Evolutionary conservation across 2,888 invertebrate genomes (phyloP).

Genomic region (Linnaemya tessellans): DNA sequence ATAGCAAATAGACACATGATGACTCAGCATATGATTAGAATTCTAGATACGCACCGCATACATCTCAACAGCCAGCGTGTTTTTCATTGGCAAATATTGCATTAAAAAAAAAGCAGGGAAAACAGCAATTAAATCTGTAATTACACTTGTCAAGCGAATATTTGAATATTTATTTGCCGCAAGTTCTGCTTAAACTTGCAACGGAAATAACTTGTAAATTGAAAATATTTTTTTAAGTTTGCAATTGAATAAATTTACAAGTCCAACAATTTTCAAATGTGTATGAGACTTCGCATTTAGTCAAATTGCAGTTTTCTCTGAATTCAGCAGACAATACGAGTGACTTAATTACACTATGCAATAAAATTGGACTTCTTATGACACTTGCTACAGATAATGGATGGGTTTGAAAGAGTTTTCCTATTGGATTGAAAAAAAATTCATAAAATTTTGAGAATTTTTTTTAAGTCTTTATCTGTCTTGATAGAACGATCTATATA

Average conservation of each 20-base stretch:
- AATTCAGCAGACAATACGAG: too few relatives aligned
- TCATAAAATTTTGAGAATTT: too few relatives aligned
- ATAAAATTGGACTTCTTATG: too few relatives aligned
- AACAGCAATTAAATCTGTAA: conserved; percentile 26
- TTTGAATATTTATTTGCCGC: background rate
- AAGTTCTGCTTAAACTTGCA: background rate
- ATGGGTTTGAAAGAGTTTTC: too few relatives aligned
- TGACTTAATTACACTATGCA: too few relatives aligned
- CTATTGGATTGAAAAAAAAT: too few relatives aligned
- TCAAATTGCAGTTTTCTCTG: background rate
- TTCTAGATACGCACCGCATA: conserved; percentile 26
- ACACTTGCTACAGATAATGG: too few relatives aligned
- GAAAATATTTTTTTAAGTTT: too few relatives aligned
- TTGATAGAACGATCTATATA: too few relatives aligned
- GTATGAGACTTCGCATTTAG: background rate
- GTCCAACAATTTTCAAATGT: too few relatives aligned
- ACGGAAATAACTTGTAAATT: background rate
- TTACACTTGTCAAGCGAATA: conserved; percentile 4
- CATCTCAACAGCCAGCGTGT: conserved; percentile 11
- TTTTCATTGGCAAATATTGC: conserved; percentile 32
- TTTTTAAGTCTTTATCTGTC: too few relatives aligned
- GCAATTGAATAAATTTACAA: too few relatives aligned
- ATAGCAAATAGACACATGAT: background rate
- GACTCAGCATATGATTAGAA: conserved; percentile 48
- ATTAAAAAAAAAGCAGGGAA: background rate